phyloP scores from a whole-genome alignment of 1,140 invertebrate genomes.

The Drosophila ficusphila region DNA sequence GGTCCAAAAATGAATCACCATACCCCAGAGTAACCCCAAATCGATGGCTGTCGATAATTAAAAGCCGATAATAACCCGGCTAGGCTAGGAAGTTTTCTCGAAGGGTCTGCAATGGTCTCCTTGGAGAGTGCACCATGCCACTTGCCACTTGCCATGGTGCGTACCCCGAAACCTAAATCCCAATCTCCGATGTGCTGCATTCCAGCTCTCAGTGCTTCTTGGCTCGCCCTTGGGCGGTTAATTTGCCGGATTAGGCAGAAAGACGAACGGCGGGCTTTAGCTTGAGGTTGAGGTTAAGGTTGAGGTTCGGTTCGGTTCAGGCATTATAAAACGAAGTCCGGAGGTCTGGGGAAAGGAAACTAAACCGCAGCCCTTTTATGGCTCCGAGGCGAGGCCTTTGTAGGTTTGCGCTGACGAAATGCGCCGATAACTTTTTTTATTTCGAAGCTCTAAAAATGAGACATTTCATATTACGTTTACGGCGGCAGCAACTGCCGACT shows the following conservation, averaged over 20 bases:
- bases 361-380: conserved; percentile 57
- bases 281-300: too few species aligned
- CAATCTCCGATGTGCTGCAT: not conserved
- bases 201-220: not conserved
- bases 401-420: conserved; percentile 50
- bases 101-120: not conserved
- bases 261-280: too few species aligned
- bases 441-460: conserved; percentile 82
- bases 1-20: conserved; percentile 41
- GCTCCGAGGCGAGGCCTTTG: conserved; percentile 6
- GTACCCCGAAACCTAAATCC: not conserved
- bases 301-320: too few species aligned
- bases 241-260: conserved; percentile 25
- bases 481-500: conserved; percentile 69
- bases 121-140: not conserved
- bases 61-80: not conserved
- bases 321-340: too few species aligned
- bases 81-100: conserved; percentile 11
- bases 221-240: not conserved
- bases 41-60: conserved; percentile 23
- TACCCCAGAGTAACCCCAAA: conserved; percentile 3
- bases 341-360: conserved; percentile 16
- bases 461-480: conserved; percentile 82
- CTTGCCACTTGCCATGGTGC: too few species aligned
- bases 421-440: conserved; percentile 79